Evolutionary conservation across 2,113 vertebrate genomes (phyloP).

Genomic region (Cryptotis parvus): DNA sequence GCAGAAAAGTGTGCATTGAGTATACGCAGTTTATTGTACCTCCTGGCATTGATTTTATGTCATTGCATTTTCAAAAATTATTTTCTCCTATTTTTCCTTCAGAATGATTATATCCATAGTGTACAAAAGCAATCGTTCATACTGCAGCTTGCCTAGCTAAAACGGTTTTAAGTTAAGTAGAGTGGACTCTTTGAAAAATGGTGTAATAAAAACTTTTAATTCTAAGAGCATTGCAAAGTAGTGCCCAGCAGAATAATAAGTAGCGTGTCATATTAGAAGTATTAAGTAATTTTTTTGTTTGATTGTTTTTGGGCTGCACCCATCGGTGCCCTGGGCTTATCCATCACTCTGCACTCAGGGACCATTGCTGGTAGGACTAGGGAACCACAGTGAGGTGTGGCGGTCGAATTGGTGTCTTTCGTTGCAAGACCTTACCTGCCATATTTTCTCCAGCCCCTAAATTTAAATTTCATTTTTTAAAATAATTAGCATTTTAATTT

Average conservation of each 20-base stretch:
- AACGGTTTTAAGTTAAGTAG: not conserved
- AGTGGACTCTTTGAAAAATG: conserved; percentile 8
- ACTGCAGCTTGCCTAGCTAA: not conserved
- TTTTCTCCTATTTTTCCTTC: not conserved
- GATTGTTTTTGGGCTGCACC: not conserved
- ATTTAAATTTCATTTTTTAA: too few relatives aligned
- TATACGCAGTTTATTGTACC: not conserved
- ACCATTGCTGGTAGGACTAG: too few relatives aligned
- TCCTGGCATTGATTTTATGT: not conserved
- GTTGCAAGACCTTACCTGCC: too few relatives aligned
- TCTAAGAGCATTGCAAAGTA: conserved; percentile 2
- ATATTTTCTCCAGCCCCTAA: too few relatives aligned
- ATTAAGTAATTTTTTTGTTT: conserved; percentile 25
- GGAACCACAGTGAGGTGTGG: too few relatives aligned
- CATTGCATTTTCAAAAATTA: conserved; percentile 11
- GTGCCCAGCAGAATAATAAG: conserved; percentile 17
- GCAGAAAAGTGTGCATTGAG: not conserved
- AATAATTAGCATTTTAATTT: too few relatives aligned
- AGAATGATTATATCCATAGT: not conserved
- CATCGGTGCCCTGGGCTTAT: too few relatives aligned
- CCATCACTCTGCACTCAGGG: not conserved
- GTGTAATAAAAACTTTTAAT: conserved; percentile 1
- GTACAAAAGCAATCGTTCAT: not conserved
- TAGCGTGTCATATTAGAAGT: not conserved
- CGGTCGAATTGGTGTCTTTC: too few relatives aligned